These are phyloP conservation scores for Nyctalus aviator DNA, from an alignment of 2,797 vertebrate species.

Conservation along the genomic window DNA sequence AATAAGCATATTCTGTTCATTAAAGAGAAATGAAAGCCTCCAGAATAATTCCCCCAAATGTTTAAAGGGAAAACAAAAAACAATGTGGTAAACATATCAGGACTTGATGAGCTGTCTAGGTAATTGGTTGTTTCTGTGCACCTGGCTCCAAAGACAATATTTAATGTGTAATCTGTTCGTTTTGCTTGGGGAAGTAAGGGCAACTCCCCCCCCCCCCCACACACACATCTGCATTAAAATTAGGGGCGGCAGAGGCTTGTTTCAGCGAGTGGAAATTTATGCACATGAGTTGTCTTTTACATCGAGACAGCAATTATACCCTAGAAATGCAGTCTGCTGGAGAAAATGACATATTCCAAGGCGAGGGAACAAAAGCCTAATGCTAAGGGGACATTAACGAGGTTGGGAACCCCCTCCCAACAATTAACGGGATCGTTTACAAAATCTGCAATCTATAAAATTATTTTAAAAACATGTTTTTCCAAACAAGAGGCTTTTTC, in stretches of 20 bases:
- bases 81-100: slow-evolving; percentile 81
- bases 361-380: slow-evolving; percentile 71
- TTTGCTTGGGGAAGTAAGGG: slow-evolving; percentile 70
- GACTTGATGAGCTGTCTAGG: slow-evolving; percentile 81
- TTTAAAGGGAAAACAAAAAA: slow-evolving; percentile 83
- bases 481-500: slow-evolving; percentile 72
- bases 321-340: slow-evolving; percentile 71
- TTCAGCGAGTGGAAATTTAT: slow-evolving; percentile 79
- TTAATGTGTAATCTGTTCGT: slow-evolving; percentile 73
- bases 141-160: slow-evolving; percentile 80
- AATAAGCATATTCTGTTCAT: slow-evolving; percentile 81
- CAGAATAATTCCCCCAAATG: slow-evolving; percentile 78
- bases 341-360: slow-evolving; percentile 76
- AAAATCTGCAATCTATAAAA: slow-evolving; percentile 82
- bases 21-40: slow-evolving; percentile 78
- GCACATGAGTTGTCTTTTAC: slow-evolving; percentile 76
- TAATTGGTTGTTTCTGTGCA: slow-evolving; percentile 84
- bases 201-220: slow-evolving; percentile 63
- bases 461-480: slow-evolving; percentile 84
- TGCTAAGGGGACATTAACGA: slow-evolving; percentile 69
- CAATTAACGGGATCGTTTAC: slow-evolving; percentile 82
- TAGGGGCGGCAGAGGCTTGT: slow-evolving; percentile 72
- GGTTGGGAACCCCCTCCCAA: slow-evolving; percentile 76
- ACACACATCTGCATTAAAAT: slow-evolving; percentile 78
- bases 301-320: slow-evolving; percentile 77